Conservation (phyloP, 2,113 vertebrate genomes). For the Poicephalus meyeri region DNA sequence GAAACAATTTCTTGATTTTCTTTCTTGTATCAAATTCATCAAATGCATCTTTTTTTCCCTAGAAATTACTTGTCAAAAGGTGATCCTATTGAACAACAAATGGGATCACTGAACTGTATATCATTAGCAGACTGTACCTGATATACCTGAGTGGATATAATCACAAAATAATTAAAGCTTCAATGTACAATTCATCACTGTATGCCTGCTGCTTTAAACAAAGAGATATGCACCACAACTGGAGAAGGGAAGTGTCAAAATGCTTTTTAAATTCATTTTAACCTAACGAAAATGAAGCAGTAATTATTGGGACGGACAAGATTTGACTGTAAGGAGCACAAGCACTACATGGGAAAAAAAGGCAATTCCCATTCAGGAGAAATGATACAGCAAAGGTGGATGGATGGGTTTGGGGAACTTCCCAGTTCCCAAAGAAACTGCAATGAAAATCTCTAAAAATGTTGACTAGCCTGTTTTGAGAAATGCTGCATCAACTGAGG, state of each 20-base stretch:
- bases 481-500: constrained; percentile 33
- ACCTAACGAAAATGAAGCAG: background rate
- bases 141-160: constrained; percentile 3
- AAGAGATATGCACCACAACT: background rate
- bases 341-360: background rate
- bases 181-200: background rate
- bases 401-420: background rate
- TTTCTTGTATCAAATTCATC: background rate
- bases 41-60: background rate
- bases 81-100: background rate
- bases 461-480: constrained; percentile 66
- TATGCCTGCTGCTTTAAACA: background rate
- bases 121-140: background rate
- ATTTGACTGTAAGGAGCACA: background rate
- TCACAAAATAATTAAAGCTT: constrained; percentile 34
- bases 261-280: background rate
- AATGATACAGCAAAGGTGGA: background rate
- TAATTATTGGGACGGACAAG: background rate
- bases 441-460: constrained; percentile 60
- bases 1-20: background rate
- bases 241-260: background rate
- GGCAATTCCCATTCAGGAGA: background rate
- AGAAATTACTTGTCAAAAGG: background rate
- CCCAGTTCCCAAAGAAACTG: background rate
- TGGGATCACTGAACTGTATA: background rate